Percentiles rank a stretch among this genome's conserved stretches.
These are phyloP conservation scores for Meghimatium bilineatum DNA, from an alignment of 2,888 invertebrate genomes.

Conservation along the genomic window DNA sequence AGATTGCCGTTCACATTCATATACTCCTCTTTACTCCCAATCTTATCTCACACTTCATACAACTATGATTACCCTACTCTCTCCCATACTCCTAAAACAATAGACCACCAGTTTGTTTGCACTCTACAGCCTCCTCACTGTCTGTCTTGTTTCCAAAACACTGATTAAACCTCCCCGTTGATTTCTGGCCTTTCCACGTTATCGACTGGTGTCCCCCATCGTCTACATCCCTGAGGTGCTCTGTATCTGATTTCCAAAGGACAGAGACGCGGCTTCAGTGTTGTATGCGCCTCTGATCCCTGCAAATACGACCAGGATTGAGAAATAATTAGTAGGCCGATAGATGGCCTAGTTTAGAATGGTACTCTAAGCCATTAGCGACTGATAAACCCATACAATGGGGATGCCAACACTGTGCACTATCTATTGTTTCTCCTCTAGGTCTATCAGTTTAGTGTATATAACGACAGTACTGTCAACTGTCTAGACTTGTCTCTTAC, in stretches of 20 bases:
- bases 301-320: not conserved
- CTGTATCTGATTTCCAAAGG: not conserved
- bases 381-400: not conserved
- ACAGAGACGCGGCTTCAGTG: not conserved
- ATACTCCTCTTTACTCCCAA: not conserved
- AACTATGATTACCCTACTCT: not conserved
- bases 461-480: no score
- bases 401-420: no score
- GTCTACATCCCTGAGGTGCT: not conserved
- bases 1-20: not conserved
- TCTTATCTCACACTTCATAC: not conserved
- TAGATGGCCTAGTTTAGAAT: not conserved
- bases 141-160: not conserved
- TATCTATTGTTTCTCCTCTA: no score
- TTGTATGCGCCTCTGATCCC: not conserved
- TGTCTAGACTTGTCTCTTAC: no score
- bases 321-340: slow-evolving; percentile 7
- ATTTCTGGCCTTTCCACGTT: not conserved
- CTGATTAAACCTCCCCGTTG: not conserved
- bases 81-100: not conserved
- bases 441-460: not conserved
- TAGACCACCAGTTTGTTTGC: not conserved
- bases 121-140: not conserved
- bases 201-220: not conserved
- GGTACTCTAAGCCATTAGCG: not conserved